Percentiles rank a stretch among this genome's conserved stretches.
phyloP scores from a whole-genome alignment of 2,113 vertebrate species.

The Ailuropoda melanoleuca region DNA sequence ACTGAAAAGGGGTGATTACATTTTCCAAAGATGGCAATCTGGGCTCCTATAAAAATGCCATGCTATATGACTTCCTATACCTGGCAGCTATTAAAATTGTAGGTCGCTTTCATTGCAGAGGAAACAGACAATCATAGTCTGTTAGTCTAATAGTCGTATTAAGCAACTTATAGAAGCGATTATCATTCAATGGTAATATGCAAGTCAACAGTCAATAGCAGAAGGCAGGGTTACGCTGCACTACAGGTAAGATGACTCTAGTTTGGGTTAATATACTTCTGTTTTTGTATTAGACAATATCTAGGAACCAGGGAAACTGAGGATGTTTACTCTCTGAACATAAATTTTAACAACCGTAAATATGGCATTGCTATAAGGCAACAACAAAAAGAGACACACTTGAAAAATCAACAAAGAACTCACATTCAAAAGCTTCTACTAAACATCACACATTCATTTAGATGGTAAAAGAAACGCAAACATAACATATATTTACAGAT shows the following conservation, averaged over 20 bases:
- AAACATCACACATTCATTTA: not conserved
- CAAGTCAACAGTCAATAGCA: not conserved
- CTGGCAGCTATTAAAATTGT: not conserved
- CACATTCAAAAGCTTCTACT: not conserved
- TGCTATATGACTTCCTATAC: not conserved
- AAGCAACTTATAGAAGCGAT: not conserved
- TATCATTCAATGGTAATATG: not conserved
- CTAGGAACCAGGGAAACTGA: not conserved
- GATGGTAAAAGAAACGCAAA: not conserved
- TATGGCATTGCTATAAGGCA: not conserved
- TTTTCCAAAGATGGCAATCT: not conserved
- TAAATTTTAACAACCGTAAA: not conserved
- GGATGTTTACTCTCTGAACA: not conserved
- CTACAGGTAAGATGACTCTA: not conserved
- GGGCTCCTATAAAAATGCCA: not conserved
- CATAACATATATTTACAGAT: not conserved
- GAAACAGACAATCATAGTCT: not conserved
- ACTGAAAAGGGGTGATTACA: not conserved
- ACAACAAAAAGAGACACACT: not conserved
- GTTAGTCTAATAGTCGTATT: no score
- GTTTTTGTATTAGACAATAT: not conserved
- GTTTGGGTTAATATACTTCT: not conserved
- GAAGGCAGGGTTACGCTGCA: not conserved
- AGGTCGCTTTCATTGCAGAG: not conserved
- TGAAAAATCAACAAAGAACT: not conserved